phyloP scores from a whole-genome alignment of 2,797 vertebrate genomes.

The Vipera latastei region DNA sequence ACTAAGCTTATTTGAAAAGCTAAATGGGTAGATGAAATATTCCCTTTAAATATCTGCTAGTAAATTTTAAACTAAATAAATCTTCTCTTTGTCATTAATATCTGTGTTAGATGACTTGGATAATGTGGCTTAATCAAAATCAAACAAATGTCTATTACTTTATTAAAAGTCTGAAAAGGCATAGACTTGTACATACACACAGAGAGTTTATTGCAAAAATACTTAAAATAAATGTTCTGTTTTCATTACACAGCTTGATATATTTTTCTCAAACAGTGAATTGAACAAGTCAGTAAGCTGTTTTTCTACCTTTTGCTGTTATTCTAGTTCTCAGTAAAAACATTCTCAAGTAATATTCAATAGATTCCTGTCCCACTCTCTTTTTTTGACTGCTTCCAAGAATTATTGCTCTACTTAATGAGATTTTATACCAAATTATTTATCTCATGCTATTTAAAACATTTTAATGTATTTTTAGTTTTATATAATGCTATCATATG shows the following conservation, averaged over 20 bases:
- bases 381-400: not conserved
- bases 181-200: not conserved
- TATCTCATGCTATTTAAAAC: conserved; percentile 3
- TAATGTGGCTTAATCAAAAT: not conserved
- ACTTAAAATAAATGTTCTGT: not conserved
- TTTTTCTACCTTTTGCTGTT: not conserved
- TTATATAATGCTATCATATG: not conserved
- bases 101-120: not conserved
- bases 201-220: not conserved
- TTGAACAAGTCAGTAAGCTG: not conserved
- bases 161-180: not conserved
- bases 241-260: not conserved
- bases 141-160: not conserved
- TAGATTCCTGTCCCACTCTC: not conserved
- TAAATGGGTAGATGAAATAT: not conserved
- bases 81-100: not conserved
- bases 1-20: not conserved
- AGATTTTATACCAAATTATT: conserved; percentile 20
- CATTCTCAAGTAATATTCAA: not conserved
- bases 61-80: not conserved
- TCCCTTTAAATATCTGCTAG: not conserved
- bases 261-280: not conserved
- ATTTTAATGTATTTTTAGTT: not conserved
- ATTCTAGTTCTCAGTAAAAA: not conserved
- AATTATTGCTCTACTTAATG: not conserved